Evolutionary conservation across 2,113 vertebrate species (phyloP), one percentile per base, ranked within the genome.

Genomic region (Nettapus auritus): DNA sequence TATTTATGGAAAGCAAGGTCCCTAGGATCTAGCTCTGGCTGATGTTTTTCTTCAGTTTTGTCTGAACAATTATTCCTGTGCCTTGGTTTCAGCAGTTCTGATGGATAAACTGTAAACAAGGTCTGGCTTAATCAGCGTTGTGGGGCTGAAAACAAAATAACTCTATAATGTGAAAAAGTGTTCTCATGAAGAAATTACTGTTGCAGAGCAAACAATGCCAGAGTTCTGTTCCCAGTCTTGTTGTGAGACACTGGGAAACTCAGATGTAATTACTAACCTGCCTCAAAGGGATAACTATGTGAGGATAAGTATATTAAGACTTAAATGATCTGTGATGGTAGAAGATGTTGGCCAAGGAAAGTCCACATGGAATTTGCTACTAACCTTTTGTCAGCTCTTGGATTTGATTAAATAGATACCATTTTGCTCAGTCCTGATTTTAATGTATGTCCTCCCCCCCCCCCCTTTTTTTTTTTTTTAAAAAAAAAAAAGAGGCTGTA

Each of bases 41-140:
- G 46, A 42, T 50, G 25, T 9, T 26, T 5, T 69, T 40, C n/a
- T 71, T 86, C 36, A 50, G 12, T 55, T 88, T 67, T 78, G 16
- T n/a, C 60, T 33, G 13, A 68, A 48, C 3, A 1, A 6, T 82
- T 89, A 70, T 70, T 82, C 62, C 22, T 38, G 15, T 75, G 31
- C 34, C 28, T 63, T 50, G 22, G 13, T 81, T 96, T 67, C 75
- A 86, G n/a, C 38, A 86, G 70, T 62, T 85, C 46, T 80, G 67
- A 38, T 67, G 67, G 95, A 93, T 70, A 86, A 81, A 71, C 60
- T 93, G 64, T 90, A 94, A 95, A 91, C 73, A 94, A 88, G 52
- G 16, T 59, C 82, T 94, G 79, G 26, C 84, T 91, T 34, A 64
- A 33, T 78, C 73, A 56, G 46, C 55, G 40, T 55, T 71, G n/a